phyloP scores from a whole-genome alignment of 2,113 vertebrate genomes.

The Mustela lutreola region DNA sequence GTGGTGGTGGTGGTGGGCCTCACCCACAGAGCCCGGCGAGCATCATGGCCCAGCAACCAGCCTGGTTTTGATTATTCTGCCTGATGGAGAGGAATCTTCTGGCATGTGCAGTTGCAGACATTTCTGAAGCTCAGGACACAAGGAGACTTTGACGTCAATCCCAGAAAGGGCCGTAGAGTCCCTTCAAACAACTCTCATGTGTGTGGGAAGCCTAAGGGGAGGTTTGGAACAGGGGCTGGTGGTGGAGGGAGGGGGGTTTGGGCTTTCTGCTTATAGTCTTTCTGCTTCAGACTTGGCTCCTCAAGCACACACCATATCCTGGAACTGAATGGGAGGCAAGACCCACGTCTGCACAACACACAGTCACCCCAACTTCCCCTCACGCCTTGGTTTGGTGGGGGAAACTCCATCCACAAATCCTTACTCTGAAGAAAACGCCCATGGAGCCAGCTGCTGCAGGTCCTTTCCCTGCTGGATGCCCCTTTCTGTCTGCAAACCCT shows the following conservation, averaged over 20 bases:
- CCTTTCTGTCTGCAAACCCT: not conserved
- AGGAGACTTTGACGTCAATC: conserved; percentile 65
- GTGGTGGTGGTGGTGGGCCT: not conserved
- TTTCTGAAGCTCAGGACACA: conserved; percentile 52
- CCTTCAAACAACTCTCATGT: conserved; percentile 47
- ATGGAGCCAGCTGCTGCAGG: not conserved
- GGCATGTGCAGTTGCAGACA: conserved; percentile 11
- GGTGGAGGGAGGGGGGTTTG: not conserved
- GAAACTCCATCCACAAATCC: not conserved
- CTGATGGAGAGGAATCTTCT: conserved; percentile 59
- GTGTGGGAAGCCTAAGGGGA: conserved; percentile 58
- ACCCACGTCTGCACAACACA: not conserved
- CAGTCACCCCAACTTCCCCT: not conserved
- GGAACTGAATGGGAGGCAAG: not conserved
- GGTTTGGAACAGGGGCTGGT: conserved; percentile 69
- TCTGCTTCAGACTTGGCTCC: not conserved
- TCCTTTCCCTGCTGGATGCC: fast-evolving
- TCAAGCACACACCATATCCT: not conserved
- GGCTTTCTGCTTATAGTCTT: not conserved
- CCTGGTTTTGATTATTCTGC: conserved; percentile 53
- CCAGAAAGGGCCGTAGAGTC: conserved; percentile 46
- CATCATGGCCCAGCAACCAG: not conserved
- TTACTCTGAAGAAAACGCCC: not conserved
- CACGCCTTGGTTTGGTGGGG: not conserved
- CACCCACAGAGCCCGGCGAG: not conserved